These are phyloP conservation scores for Sylvia atricapilla DNA, from an alignment of 2,113 vertebrate genomes.

Conservation along the genomic window DNA sequence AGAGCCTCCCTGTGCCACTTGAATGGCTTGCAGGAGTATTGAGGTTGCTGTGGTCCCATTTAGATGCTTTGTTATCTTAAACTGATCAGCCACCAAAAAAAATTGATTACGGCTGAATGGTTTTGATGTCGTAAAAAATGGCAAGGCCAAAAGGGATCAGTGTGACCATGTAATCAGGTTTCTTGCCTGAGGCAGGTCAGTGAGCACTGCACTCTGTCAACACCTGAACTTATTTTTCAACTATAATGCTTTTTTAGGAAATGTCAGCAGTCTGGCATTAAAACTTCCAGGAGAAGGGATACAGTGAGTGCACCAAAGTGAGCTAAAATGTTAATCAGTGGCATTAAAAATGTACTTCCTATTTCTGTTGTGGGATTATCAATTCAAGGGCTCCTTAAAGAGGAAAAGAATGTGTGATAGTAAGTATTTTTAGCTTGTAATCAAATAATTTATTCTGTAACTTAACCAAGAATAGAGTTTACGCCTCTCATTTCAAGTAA, in stretches of 20 bases:
- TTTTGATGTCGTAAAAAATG: background rate
- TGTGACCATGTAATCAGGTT: background rate
- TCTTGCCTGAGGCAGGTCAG: background rate
- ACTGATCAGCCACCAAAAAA: background rate
- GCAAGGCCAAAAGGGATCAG: background rate
- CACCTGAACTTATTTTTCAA: background rate
- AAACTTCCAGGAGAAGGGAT: background rate
- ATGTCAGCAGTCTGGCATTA: conserved; percentile 7
- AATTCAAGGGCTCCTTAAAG: background rate
- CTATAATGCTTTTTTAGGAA: background rate
- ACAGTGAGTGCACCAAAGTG: background rate
- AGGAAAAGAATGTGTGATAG: background rate
- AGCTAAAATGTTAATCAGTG: background rate
- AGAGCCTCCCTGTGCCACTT: background rate
- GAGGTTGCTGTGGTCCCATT: background rate
- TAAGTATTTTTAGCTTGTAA: conserved; percentile 7
- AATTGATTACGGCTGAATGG: background rate
- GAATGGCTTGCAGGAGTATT: background rate
- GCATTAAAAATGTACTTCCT: conserved; percentile 5
- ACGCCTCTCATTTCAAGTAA: background rate
- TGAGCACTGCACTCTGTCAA: background rate
- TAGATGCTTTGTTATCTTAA: background rate
- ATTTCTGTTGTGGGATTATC: background rate
- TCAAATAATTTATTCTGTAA: background rate
- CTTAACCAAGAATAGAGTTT: background rate